These are phyloP conservation scores for Falco berigora DNA, from an alignment of 2,797 vertebrate genomes.

Conservation along the genomic window DNA sequence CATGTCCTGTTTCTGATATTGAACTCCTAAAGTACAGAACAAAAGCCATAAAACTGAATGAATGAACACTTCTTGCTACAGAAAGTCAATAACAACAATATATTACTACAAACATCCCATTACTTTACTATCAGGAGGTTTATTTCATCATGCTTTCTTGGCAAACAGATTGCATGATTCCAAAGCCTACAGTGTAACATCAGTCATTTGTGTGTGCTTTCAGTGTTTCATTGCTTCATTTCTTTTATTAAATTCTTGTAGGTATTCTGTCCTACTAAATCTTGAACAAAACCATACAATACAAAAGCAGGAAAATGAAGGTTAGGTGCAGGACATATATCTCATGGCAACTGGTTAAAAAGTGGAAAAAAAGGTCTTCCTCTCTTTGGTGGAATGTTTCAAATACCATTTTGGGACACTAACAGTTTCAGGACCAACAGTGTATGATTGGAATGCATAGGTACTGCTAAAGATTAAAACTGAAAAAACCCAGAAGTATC, in stretches of 20 bases:
- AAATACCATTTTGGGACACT: neutral
- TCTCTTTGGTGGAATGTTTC: neutral
- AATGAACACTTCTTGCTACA: neutral
- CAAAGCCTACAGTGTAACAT: neutral
- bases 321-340: neutral
- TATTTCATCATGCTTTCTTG: neutral
- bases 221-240: neutral
- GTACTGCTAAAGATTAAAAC: neutral
- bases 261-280: neutral
- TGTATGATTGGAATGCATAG: neutral
- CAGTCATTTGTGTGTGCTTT: neutral
- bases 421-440: neutral
- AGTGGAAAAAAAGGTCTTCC: neutral
- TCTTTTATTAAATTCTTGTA: neutral
- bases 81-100: neutral
- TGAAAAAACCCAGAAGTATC: neutral
- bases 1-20: neutral
- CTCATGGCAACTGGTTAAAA: neutral
- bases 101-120: neutral
- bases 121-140: neutral
- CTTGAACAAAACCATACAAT: neutral
- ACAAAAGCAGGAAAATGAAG: neutral
- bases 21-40: neutral
- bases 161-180: neutral
- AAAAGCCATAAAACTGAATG: neutral